A percentile compares a stretch with the other conserved stretches of the same genome.
phyloP scores from a whole-genome alignment of 35 echinoderm and acorn worm species.

The Ptychodera flava region DNA sequence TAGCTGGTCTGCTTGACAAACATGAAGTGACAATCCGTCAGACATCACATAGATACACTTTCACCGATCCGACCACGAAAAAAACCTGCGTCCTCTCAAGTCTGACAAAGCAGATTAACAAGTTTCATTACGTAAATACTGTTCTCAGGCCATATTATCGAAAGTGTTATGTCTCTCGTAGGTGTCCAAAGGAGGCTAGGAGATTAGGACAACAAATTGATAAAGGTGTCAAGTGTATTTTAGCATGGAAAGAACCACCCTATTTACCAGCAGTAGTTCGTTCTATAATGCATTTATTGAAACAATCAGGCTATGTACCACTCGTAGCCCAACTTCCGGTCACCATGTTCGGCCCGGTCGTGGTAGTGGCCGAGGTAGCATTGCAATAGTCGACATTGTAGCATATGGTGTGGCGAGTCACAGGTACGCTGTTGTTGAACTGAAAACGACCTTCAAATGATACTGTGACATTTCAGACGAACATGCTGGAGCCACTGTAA shows the following conservation, averaged over 20 bases:
- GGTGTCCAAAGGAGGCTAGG: background rate
- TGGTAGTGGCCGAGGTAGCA: background rate
- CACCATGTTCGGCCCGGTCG: background rate
- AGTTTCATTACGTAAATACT: background rate
- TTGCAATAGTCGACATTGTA: background rate
- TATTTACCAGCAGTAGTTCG: too few species aligned
- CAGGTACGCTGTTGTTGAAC: background rate
- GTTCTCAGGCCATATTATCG: background rate
- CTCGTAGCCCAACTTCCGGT: background rate
- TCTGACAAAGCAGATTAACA: too few species aligned
- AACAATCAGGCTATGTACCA: background rate
- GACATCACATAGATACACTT: too few species aligned
- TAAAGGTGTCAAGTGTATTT: background rate
- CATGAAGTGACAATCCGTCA: too few species aligned
- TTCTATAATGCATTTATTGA: too few species aligned
- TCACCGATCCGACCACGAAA: too few species aligned
- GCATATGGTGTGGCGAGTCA: background rate
- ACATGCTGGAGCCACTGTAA: background rate
- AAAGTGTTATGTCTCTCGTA: background rate
- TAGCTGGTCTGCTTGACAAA: too few species aligned
- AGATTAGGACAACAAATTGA: background rate
- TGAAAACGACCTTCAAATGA: background rate
- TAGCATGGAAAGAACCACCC: too few species aligned
- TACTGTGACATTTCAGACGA: background rate
- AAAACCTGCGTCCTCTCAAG: too few species aligned